Evolutionary conservation across 2,113 vertebrate genomes (phyloP).

Genomic region (Prietella phreatophila): DNA sequence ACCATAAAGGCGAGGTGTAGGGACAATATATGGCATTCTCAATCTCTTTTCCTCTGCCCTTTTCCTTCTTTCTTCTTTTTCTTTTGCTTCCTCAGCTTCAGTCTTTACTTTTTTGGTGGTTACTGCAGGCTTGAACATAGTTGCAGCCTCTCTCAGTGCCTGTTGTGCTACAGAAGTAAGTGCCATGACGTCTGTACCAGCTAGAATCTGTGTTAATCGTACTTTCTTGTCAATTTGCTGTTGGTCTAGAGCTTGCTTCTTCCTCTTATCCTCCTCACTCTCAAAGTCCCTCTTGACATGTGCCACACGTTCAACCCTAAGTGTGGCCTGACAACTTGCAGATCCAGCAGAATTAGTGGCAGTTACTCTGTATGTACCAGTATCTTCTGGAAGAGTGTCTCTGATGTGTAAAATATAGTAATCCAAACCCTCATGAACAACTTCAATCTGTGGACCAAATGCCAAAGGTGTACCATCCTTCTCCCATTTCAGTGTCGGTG

Average conservation of each 20-base stretch:
- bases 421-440: conserved; percentile 94
- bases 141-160: conserved; percentile 88
- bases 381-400: conserved; percentile 91
- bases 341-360: conserved; percentile 96
- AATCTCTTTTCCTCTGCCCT: conserved; percentile 83
- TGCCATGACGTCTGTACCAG: conserved; percentile 79
- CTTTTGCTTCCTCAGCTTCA: conserved; percentile 81
- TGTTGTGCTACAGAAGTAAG: conserved; percentile 86
- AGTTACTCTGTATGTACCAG: conserved; percentile 91
- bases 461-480: conserved; percentile 90
- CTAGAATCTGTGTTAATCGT: conserved; percentile 87
- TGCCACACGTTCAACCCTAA: conserved; percentile 85
- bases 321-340: conserved; percentile 90
- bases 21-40: conserved; percentile 92
- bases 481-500: conserved; percentile 89
- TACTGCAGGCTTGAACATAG: conserved; percentile 90
- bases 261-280: conserved; percentile 77
- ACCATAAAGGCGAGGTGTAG: conserved; percentile 78
- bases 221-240: conserved; percentile 85
- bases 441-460: conserved; percentile 88
- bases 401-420: conserved; percentile 91
- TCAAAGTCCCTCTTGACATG: conserved; percentile 89
- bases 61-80: conserved; percentile 83
- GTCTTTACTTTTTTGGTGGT: conserved; percentile 88
- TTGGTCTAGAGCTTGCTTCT: conserved; percentile 72